Evolutionary conservation across 1,140 invertebrate species (phyloP).

Genomic region (Sinonovacula constricta): DNA sequence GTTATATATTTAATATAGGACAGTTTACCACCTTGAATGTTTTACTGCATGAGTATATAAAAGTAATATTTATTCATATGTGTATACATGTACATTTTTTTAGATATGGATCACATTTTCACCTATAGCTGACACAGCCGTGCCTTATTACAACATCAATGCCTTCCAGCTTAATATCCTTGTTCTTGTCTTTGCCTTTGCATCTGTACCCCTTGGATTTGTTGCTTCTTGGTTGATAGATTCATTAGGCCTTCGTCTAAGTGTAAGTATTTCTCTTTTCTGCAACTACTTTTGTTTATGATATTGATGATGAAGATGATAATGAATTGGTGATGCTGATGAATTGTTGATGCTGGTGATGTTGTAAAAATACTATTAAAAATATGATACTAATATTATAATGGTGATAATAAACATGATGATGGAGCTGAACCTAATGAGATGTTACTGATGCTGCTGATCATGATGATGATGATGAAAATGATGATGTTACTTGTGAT

Average conservation of each 20-base stretch:
- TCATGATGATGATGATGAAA: too few species aligned
- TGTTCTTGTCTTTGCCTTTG: slow-evolving; percentile 79
- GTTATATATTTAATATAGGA: neutral
- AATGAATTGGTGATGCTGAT: too few species aligned
- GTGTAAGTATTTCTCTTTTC: slow-evolving; percentile 77
- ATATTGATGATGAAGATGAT: too few species aligned
- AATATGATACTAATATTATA: too few species aligned
- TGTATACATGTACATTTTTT: slow-evolving; percentile 57
- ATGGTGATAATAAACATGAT: too few species aligned
- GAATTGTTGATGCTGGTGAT: too few species aligned
- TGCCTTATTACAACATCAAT: slow-evolving; percentile 74
- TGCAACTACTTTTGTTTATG: too few species aligned
- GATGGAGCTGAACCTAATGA: too few species aligned
- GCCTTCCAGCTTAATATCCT: slow-evolving; percentile 77
- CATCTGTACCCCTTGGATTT: slow-evolving; percentile 79
- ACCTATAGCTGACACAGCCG: slow-evolving; percentile 78
- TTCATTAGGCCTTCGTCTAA: slow-evolving; percentile 77
- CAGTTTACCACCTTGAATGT: neutral
- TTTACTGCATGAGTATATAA: neutral
- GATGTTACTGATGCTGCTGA: too few species aligned
- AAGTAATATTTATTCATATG: neutral
- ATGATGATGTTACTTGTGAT: too few species aligned
- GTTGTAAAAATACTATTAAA: too few species aligned
- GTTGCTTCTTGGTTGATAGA: slow-evolving; percentile 79
- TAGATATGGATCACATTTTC: slow-evolving; percentile 81